phyloP scores from a whole-genome alignment of 2,113 vertebrate genomes.

The Cheilinus undulatus region DNA sequence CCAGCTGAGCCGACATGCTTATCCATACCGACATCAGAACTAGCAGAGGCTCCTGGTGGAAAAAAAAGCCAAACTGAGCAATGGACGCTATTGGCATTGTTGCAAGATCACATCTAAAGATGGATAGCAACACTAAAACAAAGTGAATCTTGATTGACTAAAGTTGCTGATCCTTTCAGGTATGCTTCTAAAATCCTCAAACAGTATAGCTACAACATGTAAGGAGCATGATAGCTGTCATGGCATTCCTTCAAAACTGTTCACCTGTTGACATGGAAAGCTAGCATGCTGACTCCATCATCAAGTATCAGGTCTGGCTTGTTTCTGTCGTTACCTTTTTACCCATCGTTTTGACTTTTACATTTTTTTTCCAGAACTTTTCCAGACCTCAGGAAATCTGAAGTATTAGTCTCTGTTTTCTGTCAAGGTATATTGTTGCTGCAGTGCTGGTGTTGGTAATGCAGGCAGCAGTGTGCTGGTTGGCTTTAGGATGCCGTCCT shows the following conservation, averaged over 20 bases:
- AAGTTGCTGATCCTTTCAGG: neutral
- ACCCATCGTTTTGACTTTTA: too few species aligned
- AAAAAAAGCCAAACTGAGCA: constrained; percentile 42
- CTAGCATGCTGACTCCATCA: neutral
- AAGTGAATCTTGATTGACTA: neutral
- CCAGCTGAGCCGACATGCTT: constrained; percentile 72
- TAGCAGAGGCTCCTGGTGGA: constrained; percentile 39
- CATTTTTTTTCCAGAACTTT: too few species aligned
- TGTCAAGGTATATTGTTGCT: too few species aligned
- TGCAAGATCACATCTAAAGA: constrained; percentile 44
- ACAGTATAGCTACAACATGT: too few species aligned
- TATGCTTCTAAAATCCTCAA: neutral
- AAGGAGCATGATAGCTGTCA: too few species aligned
- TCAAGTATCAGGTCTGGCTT: neutral
- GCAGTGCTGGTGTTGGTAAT: too few species aligned
- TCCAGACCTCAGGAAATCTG: too few species aligned
- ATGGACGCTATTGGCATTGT: constrained; percentile 35
- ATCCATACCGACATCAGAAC: constrained; percentile 61
- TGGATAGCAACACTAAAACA: constrained; percentile 7
- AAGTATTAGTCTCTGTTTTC: too few species aligned
- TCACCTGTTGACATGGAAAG: neutral
- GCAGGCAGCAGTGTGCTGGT: too few species aligned
- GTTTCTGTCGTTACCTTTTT: too few species aligned
- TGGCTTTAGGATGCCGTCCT: too few species aligned
- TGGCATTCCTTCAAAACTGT: too few species aligned